Base-by-base conservation (phyloP, 2,888 invertebrate species). In the Bhutanitis thaidina region DNA sequence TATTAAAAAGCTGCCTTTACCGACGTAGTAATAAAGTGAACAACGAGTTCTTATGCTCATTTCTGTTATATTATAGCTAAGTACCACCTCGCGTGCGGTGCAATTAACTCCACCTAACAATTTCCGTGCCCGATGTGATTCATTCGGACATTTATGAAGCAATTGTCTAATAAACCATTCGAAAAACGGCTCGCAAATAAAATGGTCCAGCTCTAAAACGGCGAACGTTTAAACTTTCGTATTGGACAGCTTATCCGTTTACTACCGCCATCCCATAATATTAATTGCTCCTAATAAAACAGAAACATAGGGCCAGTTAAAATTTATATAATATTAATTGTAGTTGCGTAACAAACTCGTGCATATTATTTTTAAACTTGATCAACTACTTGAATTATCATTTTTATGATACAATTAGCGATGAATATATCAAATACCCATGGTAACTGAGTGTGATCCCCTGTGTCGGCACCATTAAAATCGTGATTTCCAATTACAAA, bases 41-140 rank as follows among this genome's bases (percentile, higher is more conserved):
- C 51, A 37, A 41, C 35, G 36, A 44, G 59, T 56, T 56, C 56
- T 59, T 57, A 56, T 61, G 59, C 57, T 61, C 55, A 53, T 60
- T 58, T 57, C 51, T 60, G 49, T 49, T 52, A 53, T 56, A 56
- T 59, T 60, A 62, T 62, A 55, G 59, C 61, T 69, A 71, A 74
- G 59, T 68, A 62, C 67, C 45, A 59, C 59, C 65, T 71, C 58
- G 74, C 75, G 72, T 73, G 73, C 58, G 43, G 49, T 47, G 52
- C 61, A 59, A 58, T 59, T 58, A 49, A 60, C 62, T 62, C 54
- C 43, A 44, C 43, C 36, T 49, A 55, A 61, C 62, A 56, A 70
- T 67, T 67, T 69, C 60, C 65, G 52, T 59, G 57, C 57, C 55
- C 62, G 59, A 51, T 27, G 45, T 51, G 51, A 51, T 51, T 51